phyloP scores from a whole-genome alignment of 2,113 vertebrate species.

The Gnathonemus echidnorhynchus region DNA sequence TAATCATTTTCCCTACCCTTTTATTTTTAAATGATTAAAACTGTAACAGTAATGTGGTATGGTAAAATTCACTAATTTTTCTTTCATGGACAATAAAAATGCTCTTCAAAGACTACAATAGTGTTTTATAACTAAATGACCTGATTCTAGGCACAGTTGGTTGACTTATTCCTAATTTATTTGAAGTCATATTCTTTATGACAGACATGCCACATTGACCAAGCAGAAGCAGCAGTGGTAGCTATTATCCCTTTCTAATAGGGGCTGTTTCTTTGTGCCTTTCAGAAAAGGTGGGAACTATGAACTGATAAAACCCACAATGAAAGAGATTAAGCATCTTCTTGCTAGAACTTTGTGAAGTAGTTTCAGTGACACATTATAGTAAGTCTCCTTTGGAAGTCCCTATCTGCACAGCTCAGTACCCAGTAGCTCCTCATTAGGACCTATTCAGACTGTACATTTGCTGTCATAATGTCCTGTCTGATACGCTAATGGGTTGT shows the following conservation, averaged over 20 bases:
- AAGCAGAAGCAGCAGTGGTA: background rate
- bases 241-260: background rate
- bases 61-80: background rate
- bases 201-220: background rate
- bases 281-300: background rate
- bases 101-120: background rate
- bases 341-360: background rate
- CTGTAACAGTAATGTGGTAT: background rate
- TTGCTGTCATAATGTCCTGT: background rate
- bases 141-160: background rate
- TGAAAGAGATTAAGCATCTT: background rate
- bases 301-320: background rate
- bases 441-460: background rate
- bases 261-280: background rate
- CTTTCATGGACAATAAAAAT: background rate
- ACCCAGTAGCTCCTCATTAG: background rate
- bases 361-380: background rate
- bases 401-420: background rate
- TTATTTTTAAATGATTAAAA: background rate
- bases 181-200: background rate
- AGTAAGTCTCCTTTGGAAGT: too few relatives aligned
- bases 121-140: background rate
- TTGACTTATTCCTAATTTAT: background rate
- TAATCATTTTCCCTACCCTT: background rate
- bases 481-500: constrained; percentile 2